phyloP scores from a whole-genome alignment of 2,888 invertebrate species.

The Andrena praecox region DNA sequence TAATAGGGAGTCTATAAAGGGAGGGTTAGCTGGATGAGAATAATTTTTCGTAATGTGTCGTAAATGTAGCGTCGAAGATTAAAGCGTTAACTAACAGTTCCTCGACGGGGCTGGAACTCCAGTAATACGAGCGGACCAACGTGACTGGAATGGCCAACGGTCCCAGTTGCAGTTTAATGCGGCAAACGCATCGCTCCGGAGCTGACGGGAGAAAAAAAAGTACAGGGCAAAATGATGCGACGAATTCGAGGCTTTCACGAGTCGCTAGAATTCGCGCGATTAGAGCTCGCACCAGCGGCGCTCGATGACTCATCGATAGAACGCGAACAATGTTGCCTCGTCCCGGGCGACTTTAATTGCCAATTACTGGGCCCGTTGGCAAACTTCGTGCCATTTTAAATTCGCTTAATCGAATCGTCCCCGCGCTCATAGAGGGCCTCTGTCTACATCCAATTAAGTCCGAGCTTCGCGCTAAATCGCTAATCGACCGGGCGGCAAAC shows the following conservation, averaged over 20 bases:
- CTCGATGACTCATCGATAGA: constrained; percentile 34
- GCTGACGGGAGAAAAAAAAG: background rate
- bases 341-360: constrained; percentile 53
- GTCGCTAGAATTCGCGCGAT: constrained; percentile 4
- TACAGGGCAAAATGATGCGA: background rate
- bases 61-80: constrained; percentile 1
- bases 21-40: background rate
- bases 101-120: background rate
- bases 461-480: constrained; percentile 39
- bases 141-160: constrained; percentile 15
- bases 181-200: background rate
- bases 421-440: constrained; percentile 12
- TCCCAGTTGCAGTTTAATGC: constrained; percentile 12
- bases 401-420: constrained; percentile 52
- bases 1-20: background rate
- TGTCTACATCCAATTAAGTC: constrained; percentile 48
- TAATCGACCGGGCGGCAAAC: background rate
- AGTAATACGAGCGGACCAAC: constrained; percentile 1
- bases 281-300: constrained; percentile 8
- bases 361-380: constrained; percentile 46
- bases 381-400: constrained; percentile 42
- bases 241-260: background rate
- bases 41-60: background rate
- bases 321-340: constrained; percentile 48
- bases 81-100: constrained; percentile 1